Evolutionary conservation across 2,797 vertebrate species (phyloP), one percentile per base, ranked within the genome.

Genomic region (Adelosebastes latens): DNA sequence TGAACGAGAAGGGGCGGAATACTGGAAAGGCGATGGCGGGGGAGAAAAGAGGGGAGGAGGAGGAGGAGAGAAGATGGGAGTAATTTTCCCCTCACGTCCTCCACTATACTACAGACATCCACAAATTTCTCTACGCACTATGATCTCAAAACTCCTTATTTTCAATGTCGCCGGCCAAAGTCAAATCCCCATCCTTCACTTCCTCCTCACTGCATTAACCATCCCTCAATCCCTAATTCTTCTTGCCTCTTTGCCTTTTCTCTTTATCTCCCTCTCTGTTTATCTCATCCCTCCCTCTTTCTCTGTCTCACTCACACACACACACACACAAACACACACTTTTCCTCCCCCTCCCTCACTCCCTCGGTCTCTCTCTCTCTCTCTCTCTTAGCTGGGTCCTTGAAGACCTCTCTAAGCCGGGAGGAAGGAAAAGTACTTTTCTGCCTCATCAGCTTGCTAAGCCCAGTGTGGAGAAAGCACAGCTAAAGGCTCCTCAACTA

Each of bases 361-460:
- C 66, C 31, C 39, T 75, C 36, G n/a, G 7, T 58, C 52, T 42
- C 25, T 11, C 76, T 32, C 27, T 56, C 74, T 64, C 75, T 73
- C 67, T 72, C 86, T 79, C 79, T 85, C 55, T 85, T 64, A 79
- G 87, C 81, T 4, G 76, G 90, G 93, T 92, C 94, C 94, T 93
- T 94, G 92, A 94, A 93, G 92, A 92, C 91, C 81, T 87, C 87
- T 82, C 88, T 92, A 92, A 94, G 94, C 93, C 49, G 83, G 58
- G 81, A 91, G 92, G 89, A 93, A 92, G 92, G 88, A 93, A 94
- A 96, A 95, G 89, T 93, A 94, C 94, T 95, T 95, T 95, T 95
- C 94, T 94, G 95, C 94, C 93, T 95, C 95, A 95, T 94, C 93
- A 92, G 93, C 87, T 92, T 85, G 89, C 92, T 93, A 94, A 95